Percentiles rank a stretch among this genome's conserved stretches.
Conservation (phyloP, 2,797 vertebrate species). For the Myotis myotis region DNA sequence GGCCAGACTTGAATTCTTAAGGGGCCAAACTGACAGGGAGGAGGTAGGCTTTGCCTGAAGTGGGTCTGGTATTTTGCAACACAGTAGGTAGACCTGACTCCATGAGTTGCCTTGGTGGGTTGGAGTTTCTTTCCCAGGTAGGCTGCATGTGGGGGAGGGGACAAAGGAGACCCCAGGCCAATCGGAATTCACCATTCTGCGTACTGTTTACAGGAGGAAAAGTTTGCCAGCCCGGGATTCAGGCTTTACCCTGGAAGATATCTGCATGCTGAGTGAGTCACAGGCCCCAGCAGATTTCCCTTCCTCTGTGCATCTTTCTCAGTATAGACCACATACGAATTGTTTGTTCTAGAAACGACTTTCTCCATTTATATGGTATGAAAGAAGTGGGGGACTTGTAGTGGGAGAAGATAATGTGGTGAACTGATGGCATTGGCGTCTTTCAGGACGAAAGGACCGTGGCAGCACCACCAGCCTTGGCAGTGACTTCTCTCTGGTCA, state of each 20-base stretch:
- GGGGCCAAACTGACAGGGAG: background rate
- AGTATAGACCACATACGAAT: background rate
- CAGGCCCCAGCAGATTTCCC: background rate
- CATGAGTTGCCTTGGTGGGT: background rate
- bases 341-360: background rate
- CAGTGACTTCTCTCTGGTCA: conserved; percentile 96
- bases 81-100: background rate
- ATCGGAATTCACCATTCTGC: background rate
- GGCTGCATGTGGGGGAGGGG: too few species aligned
- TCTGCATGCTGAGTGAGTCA: conserved; percentile 94
- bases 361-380: background rate
- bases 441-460: conserved; percentile 91
- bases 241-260: conserved; percentile 94
- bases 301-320: background rate
- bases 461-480: conserved; percentile 96
- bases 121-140: background rate
- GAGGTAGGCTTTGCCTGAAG: background rate
- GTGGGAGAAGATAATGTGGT: background rate
- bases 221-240: conserved; percentile 91
- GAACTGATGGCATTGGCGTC: background rate
- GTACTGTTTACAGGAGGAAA: conserved; percentile 89
- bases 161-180: background rate
- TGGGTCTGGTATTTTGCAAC: background rate
- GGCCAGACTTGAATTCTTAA: background rate
- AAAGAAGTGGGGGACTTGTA: background rate